Evolutionary conservation across 2,113 vertebrate genomes (phyloP).

Genomic region (Entomyzon cyanotis): DNA sequence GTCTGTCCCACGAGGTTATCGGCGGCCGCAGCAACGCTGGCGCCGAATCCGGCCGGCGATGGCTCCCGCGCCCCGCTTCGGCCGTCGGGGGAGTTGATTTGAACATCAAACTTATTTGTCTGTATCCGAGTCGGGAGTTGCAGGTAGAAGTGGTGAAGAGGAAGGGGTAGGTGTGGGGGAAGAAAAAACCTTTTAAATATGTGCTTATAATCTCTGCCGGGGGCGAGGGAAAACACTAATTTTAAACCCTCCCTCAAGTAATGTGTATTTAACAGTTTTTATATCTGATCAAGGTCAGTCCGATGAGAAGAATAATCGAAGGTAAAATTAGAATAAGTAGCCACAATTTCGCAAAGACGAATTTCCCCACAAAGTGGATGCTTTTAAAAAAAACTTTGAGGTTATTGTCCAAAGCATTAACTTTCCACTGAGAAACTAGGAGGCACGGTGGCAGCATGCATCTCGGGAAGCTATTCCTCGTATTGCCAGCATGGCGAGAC

Average conservation of each 20-base stretch:
- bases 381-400: not conserved
- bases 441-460: not conserved
- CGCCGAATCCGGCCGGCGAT: no score
- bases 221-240: not conserved
- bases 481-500: not conserved
- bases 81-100: no score
- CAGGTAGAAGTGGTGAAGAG: not conserved
- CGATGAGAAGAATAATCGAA: not conserved
- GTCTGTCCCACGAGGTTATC: accelerated
- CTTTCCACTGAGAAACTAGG: not conserved
- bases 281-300: not conserved
- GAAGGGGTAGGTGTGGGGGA: accelerated
- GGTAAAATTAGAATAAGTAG: not conserved
- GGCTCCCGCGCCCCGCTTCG: accelerated
- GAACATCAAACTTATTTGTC: not conserved
- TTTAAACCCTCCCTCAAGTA: not conserved
- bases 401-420: not conserved
- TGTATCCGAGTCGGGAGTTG: not conserved
- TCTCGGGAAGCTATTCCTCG: not conserved
- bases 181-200: not conserved
- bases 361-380: accelerated
- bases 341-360: not conserved
- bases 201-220: not conserved
- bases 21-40: no score
- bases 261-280: not conserved